Conservation (phyloP, 1,140 invertebrate species). For the Melanaphis sacchari region DNA sequence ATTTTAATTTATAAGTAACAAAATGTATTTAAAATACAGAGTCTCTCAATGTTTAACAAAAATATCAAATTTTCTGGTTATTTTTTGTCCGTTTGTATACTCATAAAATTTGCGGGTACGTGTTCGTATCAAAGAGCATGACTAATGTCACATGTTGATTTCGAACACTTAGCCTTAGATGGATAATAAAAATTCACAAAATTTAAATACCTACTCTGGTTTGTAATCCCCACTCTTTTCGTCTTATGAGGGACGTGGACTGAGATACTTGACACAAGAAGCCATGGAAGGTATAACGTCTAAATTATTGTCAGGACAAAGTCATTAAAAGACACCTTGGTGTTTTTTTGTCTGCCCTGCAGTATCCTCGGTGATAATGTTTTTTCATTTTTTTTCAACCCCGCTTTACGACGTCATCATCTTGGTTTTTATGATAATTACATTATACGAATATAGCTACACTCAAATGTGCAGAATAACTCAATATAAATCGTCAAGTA, state of each 20-base stretch:
- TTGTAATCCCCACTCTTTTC: not conserved
- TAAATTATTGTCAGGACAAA: constrained; percentile 53
- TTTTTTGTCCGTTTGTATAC: not conserved
- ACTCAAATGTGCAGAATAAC: not conserved
- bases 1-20: not conserved
- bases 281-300: constrained; percentile 41
- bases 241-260: not conserved
- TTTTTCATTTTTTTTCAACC: constrained; percentile 29
- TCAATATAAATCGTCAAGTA: constrained; percentile 31
- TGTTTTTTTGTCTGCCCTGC: constrained; percentile 33
- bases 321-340: constrained; percentile 48
- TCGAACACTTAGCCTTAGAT: not conserved
- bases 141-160: constrained; percentile 37
- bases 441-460: constrained; percentile 17
- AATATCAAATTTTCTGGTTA: constrained; percentile 40
- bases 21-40: not conserved
- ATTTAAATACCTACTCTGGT: not conserved
- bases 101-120: constrained; percentile 53
- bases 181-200: constrained; percentile 31
- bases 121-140: constrained; percentile 51
- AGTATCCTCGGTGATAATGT: constrained; percentile 19
- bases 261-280: constrained; percentile 34
- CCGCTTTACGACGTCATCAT: constrained; percentile 49
- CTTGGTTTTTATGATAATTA: constrained; percentile 47
- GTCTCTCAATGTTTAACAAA: not conserved